These are phyloP conservation scores for Agrotis puta DNA, from an alignment of 2,888 invertebrate species.

Conservation along the genomic window DNA sequence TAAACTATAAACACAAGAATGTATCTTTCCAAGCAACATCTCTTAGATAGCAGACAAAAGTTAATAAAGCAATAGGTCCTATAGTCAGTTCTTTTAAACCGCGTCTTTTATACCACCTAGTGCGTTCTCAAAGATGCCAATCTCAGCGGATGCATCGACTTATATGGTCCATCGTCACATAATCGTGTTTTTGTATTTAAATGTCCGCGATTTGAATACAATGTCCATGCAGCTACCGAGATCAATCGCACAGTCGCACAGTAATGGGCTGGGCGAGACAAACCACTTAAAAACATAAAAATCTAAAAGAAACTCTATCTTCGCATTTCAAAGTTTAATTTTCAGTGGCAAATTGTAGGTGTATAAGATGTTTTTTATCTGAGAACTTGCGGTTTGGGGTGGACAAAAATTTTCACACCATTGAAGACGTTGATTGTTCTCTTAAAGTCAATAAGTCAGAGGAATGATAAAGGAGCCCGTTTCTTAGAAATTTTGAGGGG, in stretches of 20 bases:
- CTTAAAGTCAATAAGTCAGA: constrained; percentile 71
- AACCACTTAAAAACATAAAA: constrained; percentile 57
- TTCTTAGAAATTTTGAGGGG: constrained; percentile 45
- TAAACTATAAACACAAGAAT: too few species aligned
- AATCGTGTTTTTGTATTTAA: constrained; percentile 91
- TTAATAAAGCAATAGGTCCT: not conserved
- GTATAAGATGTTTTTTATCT: constrained; percentile 36
- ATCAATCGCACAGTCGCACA: constrained; percentile 73
- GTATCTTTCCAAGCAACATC: too few species aligned
- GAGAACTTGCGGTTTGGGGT: constrained; percentile 54
- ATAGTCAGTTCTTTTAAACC: constrained; percentile 1
- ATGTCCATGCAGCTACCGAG: constrained; percentile 84
- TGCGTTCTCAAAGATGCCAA: constrained; percentile 83
- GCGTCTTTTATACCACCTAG: constrained; percentile 62
- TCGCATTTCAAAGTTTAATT: not conserved
- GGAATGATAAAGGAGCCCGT: constrained; percentile 54
- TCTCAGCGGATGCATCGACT: constrained; percentile 84
- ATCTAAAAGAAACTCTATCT: constrained; percentile 25
- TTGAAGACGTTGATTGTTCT: constrained; percentile 77
- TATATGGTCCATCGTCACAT: constrained; percentile 86
- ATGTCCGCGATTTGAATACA: constrained; percentile 89
- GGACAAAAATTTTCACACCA: constrained; percentile 78
- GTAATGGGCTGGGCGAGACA: constrained; percentile 85
- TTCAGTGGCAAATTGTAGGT: constrained; percentile 12
- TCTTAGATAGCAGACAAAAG: too few species aligned